Evolutionary conservation across 2,797 vertebrate genomes (phyloP).

Genomic region (Tangara arthus): DNA sequence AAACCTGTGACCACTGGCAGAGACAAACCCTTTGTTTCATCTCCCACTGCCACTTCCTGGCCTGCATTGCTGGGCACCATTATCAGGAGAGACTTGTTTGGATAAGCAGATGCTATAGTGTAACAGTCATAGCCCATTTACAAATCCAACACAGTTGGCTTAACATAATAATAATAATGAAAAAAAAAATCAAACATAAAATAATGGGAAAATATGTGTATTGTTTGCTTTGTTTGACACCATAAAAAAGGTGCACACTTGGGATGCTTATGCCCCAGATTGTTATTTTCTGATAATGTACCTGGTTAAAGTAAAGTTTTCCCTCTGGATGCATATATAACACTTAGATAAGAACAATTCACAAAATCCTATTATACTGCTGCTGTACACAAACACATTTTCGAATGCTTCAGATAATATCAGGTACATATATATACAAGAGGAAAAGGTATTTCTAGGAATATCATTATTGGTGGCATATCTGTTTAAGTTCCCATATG

Average conservation of each 20-base stretch:
- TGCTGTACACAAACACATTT: conserved; percentile 64
- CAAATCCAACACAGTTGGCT: conserved; percentile 26
- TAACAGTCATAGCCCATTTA: conserved; percentile 24
- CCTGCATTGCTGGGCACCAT: not conserved
- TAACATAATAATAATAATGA: conserved; percentile 25
- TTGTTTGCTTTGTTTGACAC: conserved; percentile 65
- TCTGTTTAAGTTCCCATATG: conserved; percentile 35
- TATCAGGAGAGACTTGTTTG: not conserved
- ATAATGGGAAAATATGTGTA: conserved; percentile 53
- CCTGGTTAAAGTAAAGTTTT: conserved; percentile 70
- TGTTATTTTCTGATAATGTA: conserved; percentile 73
- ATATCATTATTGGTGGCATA: conserved; percentile 56
- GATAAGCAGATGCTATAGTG: not conserved
- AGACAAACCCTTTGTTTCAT: not conserved
- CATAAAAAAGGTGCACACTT: conserved; percentile 54
- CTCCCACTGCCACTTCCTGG: not conserved
- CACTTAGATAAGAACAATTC: conserved; percentile 68
- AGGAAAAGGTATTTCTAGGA: conserved; percentile 50
- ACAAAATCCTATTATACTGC: conserved; percentile 67
- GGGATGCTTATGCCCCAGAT: conserved; percentile 66
- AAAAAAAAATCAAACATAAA: conserved; percentile 52
- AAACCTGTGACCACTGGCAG: not conserved
- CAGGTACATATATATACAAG: conserved; percentile 53
- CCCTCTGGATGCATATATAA: conserved; percentile 72
- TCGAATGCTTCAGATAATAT: conserved; percentile 57